Conservation (phyloP, 1,140 invertebrate species). For the Magallana angulata region DNA sequence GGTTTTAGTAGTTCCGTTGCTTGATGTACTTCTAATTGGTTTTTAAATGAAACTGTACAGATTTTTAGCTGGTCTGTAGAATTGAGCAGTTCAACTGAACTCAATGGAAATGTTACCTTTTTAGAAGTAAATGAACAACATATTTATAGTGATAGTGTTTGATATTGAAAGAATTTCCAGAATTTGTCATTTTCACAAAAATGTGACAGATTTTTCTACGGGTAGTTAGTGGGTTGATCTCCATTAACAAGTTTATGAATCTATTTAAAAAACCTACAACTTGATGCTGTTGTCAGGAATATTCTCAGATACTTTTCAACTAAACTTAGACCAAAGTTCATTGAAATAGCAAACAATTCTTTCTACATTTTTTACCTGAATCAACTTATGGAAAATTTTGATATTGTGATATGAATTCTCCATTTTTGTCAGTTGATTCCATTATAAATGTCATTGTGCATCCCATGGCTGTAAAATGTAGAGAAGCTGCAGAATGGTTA, state of each 20-base stretch:
- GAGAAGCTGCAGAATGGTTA: too few species aligned
- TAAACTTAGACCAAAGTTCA: too few species aligned
- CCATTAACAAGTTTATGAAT: constrained; percentile 16
- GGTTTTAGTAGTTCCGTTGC: not conserved
- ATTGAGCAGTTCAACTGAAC: not conserved
- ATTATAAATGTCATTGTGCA: too few species aligned
- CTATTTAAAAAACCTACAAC: too few species aligned
- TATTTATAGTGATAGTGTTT: constrained; percentile 15
- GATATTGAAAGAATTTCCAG: constrained; percentile 37
- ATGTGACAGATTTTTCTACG: constrained; percentile 27
- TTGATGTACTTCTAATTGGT: not conserved
- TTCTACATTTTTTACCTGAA: too few species aligned
- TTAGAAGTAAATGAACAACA: not conserved
- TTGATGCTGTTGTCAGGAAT: too few species aligned
- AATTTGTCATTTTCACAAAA: constrained; percentile 1
- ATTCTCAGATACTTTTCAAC: too few species aligned
- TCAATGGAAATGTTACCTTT: not conserved
- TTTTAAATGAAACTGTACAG: not conserved
- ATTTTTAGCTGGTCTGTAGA: not conserved
- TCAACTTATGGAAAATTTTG: too few species aligned
- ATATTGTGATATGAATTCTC: too few species aligned
- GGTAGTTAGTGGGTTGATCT: constrained; percentile 22
- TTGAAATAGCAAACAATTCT: too few species aligned
- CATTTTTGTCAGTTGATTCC: too few species aligned
- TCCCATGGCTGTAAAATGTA: too few species aligned